phyloP scores from a whole-genome alignment of 2,888 invertebrate genomes.

The Elaeidobius kamerunicus region DNA sequence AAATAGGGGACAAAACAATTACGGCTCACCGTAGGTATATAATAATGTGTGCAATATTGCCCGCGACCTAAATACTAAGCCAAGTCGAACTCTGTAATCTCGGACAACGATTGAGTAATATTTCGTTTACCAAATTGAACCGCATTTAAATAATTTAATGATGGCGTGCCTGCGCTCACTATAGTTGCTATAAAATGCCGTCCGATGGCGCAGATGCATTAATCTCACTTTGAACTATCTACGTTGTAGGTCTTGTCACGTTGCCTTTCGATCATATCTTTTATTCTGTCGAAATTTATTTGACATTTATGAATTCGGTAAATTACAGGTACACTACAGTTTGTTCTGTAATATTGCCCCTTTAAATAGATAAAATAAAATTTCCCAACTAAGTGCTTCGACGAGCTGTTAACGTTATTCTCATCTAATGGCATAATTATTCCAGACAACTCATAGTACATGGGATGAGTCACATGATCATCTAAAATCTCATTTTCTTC shows the following conservation, averaged over 20 bases:
- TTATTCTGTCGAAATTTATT: constrained; percentile 11
- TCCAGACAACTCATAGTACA: too few species aligned
- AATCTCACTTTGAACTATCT: constrained; percentile 11
- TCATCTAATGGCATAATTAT: too few species aligned
- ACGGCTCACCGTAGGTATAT: constrained; percentile 15
- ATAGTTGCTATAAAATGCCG: constrained; percentile 17
- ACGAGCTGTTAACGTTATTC: too few species aligned
- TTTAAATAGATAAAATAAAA: too few species aligned
- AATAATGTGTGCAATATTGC: constrained; percentile 38
- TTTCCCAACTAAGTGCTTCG: too few species aligned
- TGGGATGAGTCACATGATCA: too few species aligned
- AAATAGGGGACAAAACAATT: constrained; percentile 20
- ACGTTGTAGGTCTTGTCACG: constrained; percentile 9
- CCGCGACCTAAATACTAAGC: constrained; percentile 49
- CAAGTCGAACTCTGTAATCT: constrained; percentile 49
- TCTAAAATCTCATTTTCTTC: too few species aligned
- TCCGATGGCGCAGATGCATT: constrained; percentile 18
- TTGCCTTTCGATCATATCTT: constrained; percentile 8
- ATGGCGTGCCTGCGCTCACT: constrained; percentile 28
- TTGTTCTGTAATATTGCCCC: neutral
- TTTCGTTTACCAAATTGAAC: constrained; percentile 44
- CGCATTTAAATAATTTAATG: constrained; percentile 40
- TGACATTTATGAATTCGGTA: constrained; percentile 4
- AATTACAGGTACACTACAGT: neutral
- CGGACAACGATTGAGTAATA: constrained; percentile 40